Conservation (phyloP, 2,113 vertebrate genomes). For the Polypterus bichir region DNA sequence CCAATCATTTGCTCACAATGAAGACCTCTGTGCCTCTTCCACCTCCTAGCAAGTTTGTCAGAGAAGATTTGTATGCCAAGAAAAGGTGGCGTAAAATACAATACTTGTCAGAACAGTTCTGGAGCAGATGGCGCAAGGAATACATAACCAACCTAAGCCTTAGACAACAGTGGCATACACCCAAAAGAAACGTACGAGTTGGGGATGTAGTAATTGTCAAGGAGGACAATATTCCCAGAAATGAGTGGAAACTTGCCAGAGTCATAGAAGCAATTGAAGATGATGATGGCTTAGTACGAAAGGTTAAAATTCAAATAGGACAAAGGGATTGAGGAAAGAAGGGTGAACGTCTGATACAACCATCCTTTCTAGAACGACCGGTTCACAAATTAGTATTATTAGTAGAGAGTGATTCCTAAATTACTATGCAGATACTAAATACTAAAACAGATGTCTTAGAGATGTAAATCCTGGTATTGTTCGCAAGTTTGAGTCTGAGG, state of each 20-base stretch:
- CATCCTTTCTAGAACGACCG: constrained; percentile 9
- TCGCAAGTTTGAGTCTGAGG: too few relatives aligned
- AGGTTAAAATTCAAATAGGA: background rate
- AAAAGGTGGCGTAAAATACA: constrained; percentile 9
- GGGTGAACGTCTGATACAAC: constrained; percentile 6
- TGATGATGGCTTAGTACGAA: constrained; percentile 7
- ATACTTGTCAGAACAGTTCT: constrained; percentile 14
- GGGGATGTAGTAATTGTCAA: too few relatives aligned
- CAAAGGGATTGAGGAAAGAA: background rate
- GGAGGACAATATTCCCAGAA: constrained; percentile 4
- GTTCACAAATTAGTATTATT: too few relatives aligned
- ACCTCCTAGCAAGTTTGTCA: constrained; percentile 1
- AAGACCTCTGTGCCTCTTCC: constrained; percentile 7
- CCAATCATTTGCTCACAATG: constrained; percentile 8
- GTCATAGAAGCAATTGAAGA: constrained; percentile 7
- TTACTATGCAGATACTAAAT: too few relatives aligned
- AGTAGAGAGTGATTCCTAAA: too few relatives aligned
- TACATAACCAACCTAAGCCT: background rate
- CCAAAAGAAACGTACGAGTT: too few relatives aligned
- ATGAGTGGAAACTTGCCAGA: constrained; percentile 10
- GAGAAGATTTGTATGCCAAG: background rate
- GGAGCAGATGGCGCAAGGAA: constrained; percentile 9
- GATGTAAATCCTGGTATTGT: too few relatives aligned
- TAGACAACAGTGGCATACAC: constrained; percentile 1
- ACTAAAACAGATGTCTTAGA: too few relatives aligned